These are phyloP conservation scores for Zaprionus vittiger DNA, from an alignment of 1,140 invertebrate species.

Conservation along the genomic window DNA sequence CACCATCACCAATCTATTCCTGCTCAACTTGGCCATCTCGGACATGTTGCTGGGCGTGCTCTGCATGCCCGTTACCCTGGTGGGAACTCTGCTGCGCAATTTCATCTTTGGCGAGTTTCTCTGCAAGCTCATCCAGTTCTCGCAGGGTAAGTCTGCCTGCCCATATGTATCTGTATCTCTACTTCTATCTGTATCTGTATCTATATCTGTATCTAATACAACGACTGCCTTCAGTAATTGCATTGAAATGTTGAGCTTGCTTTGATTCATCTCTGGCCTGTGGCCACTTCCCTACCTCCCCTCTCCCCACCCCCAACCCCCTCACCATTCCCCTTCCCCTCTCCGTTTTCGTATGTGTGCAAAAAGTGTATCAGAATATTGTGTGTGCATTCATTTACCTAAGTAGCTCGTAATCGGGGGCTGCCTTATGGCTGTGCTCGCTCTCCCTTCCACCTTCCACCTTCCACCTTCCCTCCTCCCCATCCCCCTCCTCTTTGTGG, in stretches of 20 bases:
- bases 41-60: constrained; percentile 93
- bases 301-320: background rate
- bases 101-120: constrained; percentile 93
- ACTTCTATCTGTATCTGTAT: constrained; percentile 11
- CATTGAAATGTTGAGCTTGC: background rate
- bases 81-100: constrained; percentile 91
- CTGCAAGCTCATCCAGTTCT: constrained; percentile 93
- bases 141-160: constrained; percentile 89
- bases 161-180: constrained; percentile 9
- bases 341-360: background rate
- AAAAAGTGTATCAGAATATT: constrained; percentile 13
- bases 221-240: background rate
- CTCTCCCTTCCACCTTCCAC: background rate
- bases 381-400: constrained; percentile 17
- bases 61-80: constrained; percentile 94
- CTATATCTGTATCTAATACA: background rate
- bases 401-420: constrained; percentile 1
- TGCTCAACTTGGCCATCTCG: constrained; percentile 93
- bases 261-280: background rate
- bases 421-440: background rate
- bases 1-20: constrained; percentile 94
- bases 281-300: background rate
- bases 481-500: background rate
- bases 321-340: background rate
- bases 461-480: background rate